These are phyloP conservation scores for Eumerus sabulonum DNA, from an alignment of 2,888 invertebrate genomes.

Conservation along the genomic window DNA sequence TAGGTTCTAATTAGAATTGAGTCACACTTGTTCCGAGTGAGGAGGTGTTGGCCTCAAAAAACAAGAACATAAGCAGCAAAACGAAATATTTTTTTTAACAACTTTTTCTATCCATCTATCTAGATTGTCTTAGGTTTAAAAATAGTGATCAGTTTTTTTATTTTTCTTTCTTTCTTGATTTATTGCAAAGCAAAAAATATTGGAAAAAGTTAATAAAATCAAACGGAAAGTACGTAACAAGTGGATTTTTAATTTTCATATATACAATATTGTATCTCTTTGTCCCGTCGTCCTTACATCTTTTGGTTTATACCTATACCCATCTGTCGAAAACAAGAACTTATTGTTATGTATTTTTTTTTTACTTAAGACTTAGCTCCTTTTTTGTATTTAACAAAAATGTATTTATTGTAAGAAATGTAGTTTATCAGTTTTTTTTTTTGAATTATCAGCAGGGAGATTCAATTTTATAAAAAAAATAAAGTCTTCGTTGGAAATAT, in stretches of 20 bases:
- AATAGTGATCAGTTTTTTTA: slow-evolving; percentile 48
- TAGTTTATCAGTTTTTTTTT: neutral
- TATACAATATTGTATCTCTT: too few relatives aligned
- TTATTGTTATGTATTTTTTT: slow-evolving; percentile 29
- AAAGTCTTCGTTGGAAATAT: neutral
- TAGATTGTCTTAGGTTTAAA: slow-evolving; percentile 43
- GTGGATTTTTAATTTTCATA: too few relatives aligned
- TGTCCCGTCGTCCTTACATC: too few relatives aligned
- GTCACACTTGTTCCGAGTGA: slow-evolving; percentile 40
- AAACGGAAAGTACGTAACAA: slow-evolving; percentile 42
- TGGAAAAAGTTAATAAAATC: slow-evolving; percentile 12
- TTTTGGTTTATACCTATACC: too few relatives aligned
- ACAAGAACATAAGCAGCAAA: neutral
- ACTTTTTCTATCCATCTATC: slow-evolving; percentile 5
- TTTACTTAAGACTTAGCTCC: neutral
- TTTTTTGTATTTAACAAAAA: slow-evolving; percentile 26
- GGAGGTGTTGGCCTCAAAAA: slow-evolving; percentile 31
- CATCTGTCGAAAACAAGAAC: slow-evolving; percentile 26
- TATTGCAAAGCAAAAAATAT: slow-evolving; percentile 23
- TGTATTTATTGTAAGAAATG: slow-evolving; percentile 17
- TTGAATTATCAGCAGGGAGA: too few relatives aligned
- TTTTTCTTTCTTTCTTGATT: slow-evolving; percentile 41
- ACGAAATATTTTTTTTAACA: neutral
- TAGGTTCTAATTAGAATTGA: slow-evolving; percentile 44
- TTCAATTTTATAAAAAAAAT: neutral